A percentile compares a stretch with the other conserved stretches of the same genome.
phyloP scores from a whole-genome alignment of 2,888 invertebrate species.

The Trypoxylon attenuatum region DNA sequence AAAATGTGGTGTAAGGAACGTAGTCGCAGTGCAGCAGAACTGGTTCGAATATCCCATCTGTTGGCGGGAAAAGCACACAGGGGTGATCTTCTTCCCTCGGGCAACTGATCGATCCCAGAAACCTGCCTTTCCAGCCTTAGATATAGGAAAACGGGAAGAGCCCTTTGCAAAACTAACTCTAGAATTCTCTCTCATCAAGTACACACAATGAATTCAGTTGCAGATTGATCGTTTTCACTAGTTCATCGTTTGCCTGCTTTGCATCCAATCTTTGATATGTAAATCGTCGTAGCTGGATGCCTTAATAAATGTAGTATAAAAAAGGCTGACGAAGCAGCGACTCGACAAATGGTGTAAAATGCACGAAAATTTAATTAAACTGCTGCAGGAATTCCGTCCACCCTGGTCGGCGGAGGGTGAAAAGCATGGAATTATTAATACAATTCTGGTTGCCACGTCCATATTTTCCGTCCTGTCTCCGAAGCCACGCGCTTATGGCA shows the following conservation, averaged over 20 bases:
- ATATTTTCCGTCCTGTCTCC: conserved; percentile 62
- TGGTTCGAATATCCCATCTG: conserved; percentile 33
- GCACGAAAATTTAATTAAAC: conserved; percentile 69
- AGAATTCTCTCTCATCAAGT: too few species aligned
- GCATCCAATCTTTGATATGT: too few species aligned
- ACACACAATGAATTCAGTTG: too few species aligned
- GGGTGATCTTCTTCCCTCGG: conserved; percentile 1
- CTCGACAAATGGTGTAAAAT: conserved; percentile 62
- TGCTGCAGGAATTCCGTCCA: conserved; percentile 37
- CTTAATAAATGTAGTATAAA: conserved; percentile 2
- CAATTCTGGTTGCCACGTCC: conserved; percentile 61
- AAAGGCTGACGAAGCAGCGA: conserved; percentile 46
- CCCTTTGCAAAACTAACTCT: too few species aligned
- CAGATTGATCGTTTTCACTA: too few species aligned
- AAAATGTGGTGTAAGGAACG: neutral
- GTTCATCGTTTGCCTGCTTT: too few species aligned
- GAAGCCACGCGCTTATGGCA: conserved; percentile 46
- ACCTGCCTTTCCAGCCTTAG: conserved; percentile 51
- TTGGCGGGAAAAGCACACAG: neutral
- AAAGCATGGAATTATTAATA: conserved; percentile 65
- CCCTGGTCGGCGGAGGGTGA: conserved; percentile 47
- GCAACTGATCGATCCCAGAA: conserved; percentile 34
- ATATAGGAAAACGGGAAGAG: too few species aligned
- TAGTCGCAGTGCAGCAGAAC: neutral
- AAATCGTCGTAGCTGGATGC: conserved; percentile 4